phyloP scores from a whole-genome alignment of 2,888 invertebrate species.

The Folsomia manolachei region DNA sequence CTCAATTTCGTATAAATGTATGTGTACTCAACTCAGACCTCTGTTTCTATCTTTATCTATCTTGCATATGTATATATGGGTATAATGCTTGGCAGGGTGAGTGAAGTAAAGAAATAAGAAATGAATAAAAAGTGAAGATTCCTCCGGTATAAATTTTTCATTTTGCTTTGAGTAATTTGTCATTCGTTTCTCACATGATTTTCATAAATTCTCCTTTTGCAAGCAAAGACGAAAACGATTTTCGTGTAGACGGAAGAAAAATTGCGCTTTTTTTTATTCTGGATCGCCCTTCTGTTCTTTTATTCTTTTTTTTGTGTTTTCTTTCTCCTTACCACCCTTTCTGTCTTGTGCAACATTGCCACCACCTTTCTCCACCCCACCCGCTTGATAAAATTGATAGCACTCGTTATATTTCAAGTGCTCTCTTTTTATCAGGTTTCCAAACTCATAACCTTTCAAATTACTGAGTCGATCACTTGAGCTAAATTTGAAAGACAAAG shows the following conservation, averaged over 20 bases:
- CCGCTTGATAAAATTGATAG: conserved; percentile 42
- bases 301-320: conserved; percentile 21
- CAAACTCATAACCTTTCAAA: neutral
- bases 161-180: conserved; percentile 51
- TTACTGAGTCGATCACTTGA: neutral
- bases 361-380: conserved; percentile 23
- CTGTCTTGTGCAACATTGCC: neutral
- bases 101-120: conserved; percentile 31
- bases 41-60: no score
- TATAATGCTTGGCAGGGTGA: no score
- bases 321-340: no score
- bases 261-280: conserved; percentile 44
- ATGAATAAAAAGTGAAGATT: conserved; percentile 47
- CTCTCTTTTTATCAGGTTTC: conserved; percentile 25
- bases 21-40: conserved; percentile 38
- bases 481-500: neutral
- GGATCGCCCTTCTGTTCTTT: no score
- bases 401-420: conserved; percentile 36
- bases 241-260: conserved; percentile 46
- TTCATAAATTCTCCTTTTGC: conserved; percentile 48
- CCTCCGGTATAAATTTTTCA: conserved; percentile 50
- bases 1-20: conserved; percentile 15
- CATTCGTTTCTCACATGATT: conserved; percentile 51
- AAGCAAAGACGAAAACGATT: conserved; percentile 43
- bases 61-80: neutral